These are phyloP conservation scores for Epicampocera succincta DNA, from an alignment of 2,888 invertebrate genomes.

Conservation along the genomic window DNA sequence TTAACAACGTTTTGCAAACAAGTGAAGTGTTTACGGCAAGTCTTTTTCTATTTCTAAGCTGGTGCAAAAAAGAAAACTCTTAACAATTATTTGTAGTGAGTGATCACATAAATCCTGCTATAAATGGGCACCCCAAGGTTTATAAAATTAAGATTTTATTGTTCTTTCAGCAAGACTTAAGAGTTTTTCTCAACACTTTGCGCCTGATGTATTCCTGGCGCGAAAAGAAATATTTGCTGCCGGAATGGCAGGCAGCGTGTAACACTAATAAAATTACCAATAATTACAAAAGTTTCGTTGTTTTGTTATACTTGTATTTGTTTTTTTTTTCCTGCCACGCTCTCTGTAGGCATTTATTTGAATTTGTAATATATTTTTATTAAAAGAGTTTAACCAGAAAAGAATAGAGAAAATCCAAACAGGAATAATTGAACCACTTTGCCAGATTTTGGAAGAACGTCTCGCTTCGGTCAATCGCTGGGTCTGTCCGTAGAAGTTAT, in stretches of 20 bases:
- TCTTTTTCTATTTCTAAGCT: conserved; percentile 15
- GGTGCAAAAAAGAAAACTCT: neutral
- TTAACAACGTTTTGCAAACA: neutral
- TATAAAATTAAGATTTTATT: conserved; percentile 15
- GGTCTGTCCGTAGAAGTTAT: too few relatives aligned
- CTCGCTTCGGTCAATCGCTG: too few relatives aligned
- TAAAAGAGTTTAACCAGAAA: too few relatives aligned
- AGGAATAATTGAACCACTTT: too few relatives aligned
- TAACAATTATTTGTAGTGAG: too few relatives aligned
- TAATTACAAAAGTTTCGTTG: conserved; percentile 40
- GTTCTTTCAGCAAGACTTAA: neutral
- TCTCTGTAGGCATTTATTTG: neutral
- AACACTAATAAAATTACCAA: conserved; percentile 44
- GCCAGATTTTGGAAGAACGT: too few relatives aligned
- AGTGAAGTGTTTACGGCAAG: conserved; percentile 29
- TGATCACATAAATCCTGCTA: too few relatives aligned
- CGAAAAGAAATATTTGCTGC: conserved; percentile 49
- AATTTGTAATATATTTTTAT: too few relatives aligned
- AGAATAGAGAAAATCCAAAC: too few relatives aligned
- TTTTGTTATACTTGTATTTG: neutral
- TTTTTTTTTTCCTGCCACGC: neutral
- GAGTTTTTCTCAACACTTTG: neutral
- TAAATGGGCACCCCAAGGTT: neutral
- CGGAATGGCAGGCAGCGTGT: conserved; percentile 46
- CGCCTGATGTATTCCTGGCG: neutral